A percentile compares a stretch with the other conserved stretches of the same genome.
Conservation (phyloP, 1,140 invertebrate species). For the Archegozetes longisetosus region DNA sequence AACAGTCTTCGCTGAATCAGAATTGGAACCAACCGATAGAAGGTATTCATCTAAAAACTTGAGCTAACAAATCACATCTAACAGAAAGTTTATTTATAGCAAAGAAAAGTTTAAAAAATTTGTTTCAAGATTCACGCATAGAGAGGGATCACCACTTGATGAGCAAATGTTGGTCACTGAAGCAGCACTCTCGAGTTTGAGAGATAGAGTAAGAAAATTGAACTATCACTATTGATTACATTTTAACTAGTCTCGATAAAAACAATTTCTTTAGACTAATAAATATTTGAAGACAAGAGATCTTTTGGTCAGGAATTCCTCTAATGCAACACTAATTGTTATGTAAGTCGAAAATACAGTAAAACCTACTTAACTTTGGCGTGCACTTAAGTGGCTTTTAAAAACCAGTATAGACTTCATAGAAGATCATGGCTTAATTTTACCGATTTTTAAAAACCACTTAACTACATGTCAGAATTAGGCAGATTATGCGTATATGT, state of each 20-base stretch:
- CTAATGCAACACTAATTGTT: constrained; percentile 60
- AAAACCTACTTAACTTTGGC: neutral
- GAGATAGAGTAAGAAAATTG: neutral
- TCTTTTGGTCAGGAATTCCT: constrained; percentile 61
- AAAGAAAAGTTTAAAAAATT: neutral
- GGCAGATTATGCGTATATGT: too few relatives aligned
- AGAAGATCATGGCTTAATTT: too few relatives aligned
- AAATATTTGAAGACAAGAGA: constrained; percentile 68
- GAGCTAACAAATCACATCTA: neutral
- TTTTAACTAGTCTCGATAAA: neutral
- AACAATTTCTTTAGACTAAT: constrained; percentile 42
- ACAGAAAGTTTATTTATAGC: neutral
- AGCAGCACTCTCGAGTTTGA: neutral
- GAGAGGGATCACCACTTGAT: neutral
- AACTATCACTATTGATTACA: neutral
- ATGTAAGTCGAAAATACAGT: constrained; percentile 48
- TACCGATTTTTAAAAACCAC: too few relatives aligned
- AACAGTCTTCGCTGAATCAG: constrained; percentile 1
- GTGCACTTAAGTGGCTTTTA: neutral
- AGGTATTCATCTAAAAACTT: neutral
- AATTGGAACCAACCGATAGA: neutral
- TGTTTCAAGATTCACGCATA: neutral
- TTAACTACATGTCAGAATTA: too few relatives aligned
- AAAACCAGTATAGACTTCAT: neutral
- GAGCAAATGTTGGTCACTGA: neutral